Conservation (phyloP, 64 coral and sea anemone species). For the Stylophora pistillata region DNA sequence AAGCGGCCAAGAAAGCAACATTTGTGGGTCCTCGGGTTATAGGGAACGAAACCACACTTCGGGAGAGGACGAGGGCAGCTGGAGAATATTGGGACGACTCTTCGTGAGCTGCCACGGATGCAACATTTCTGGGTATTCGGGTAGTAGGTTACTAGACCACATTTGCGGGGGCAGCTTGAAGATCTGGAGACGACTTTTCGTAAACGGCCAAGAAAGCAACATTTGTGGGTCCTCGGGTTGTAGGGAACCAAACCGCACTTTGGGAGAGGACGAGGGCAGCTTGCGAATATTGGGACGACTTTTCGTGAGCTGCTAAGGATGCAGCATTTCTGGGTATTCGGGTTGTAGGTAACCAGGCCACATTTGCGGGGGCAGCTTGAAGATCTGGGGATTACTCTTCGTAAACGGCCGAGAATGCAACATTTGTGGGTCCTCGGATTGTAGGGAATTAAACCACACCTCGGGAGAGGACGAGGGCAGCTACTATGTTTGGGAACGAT, state of each 20-base stretch:
- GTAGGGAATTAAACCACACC: not conserved
- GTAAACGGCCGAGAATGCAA: not conserved
- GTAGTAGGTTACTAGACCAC: slow-evolving; percentile 11
- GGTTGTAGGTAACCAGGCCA: slow-evolving; percentile 9
- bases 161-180: not conserved
- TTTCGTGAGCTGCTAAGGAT: too few relatives aligned
- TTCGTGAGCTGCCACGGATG: too few relatives aligned
- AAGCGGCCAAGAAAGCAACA: not conserved
- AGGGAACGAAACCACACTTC: too few relatives aligned
- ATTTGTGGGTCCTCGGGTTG: not conserved
- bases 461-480: not conserved
- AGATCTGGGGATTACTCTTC: not conserved
- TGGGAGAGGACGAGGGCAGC: too few relatives aligned
- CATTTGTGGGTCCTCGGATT: not conserved
- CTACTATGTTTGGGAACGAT: not conserved
- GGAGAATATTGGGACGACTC: too few relatives aligned
- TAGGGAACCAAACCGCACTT: not conserved
- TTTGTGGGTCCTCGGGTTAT: slow-evolving; percentile 15
- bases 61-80: too few relatives aligned
- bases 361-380: not conserved
- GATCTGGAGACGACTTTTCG: not conserved
- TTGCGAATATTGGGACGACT: too few relatives aligned
- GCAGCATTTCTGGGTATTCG: too few relatives aligned
- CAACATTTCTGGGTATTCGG: too few relatives aligned
- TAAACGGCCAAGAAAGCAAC: not conserved